Conservation (phyloP, 2,797 vertebrate genomes). For the Silurus lanzhouensis region DNA sequence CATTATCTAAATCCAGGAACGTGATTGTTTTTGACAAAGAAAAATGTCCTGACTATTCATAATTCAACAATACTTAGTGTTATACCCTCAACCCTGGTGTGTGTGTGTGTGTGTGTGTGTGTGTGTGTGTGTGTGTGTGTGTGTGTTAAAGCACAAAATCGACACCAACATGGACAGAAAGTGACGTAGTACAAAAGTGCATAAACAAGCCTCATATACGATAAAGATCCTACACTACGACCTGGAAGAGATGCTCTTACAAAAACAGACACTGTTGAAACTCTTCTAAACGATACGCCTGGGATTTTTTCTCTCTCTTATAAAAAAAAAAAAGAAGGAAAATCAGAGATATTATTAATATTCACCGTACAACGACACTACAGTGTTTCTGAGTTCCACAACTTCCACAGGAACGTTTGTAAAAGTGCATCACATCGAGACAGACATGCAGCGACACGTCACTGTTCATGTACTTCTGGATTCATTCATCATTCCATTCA, state of each 20-base stretch:
- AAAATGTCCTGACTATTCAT: background rate
- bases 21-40: background rate
- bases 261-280: background rate
- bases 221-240: conserved; percentile 41
- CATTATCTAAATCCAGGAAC: background rate
- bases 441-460: conserved; percentile 25
- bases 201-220: conserved; percentile 37
- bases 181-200: conserved; percentile 55
- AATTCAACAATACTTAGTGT: background rate
- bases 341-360: background rate
- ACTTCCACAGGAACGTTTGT: conserved; percentile 17
- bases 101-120: too few species aligned
- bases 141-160: conserved; percentile 45
- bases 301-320: background rate
- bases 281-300: background rate
- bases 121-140: background rate
- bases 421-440: conserved; percentile 41
- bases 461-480: conserved; percentile 3
- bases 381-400: background rate
- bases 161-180: conserved; percentile 31
- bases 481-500: background rate
- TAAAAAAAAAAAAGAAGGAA: background rate
- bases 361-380: conserved; percentile 26
- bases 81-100: conserved; percentile 35
- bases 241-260: conserved; percentile 70